Percentiles rank a stretch among this genome's conserved stretches.
These are phyloP conservation scores for Psilopsiagon aurifrons DNA, from an alignment of 2,113 vertebrate species.

Conservation along the genomic window DNA sequence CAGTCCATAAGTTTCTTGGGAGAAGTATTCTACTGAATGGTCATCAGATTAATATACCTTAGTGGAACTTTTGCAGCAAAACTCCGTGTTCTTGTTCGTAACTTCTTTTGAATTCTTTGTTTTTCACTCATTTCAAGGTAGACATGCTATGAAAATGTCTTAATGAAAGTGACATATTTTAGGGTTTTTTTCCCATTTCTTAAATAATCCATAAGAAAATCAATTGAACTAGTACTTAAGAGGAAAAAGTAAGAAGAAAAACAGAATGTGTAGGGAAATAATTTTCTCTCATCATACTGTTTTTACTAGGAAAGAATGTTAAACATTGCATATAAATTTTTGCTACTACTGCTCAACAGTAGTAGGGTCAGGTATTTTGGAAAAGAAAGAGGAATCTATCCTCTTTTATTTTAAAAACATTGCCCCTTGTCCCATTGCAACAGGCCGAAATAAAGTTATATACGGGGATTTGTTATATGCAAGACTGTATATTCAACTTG, in stretches of 20 bases:
- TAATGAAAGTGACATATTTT: neutral
- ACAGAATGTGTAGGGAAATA: neutral
- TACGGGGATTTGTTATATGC: neutral
- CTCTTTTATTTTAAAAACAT: neutral
- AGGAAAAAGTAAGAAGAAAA: neutral
- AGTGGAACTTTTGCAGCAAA: neutral
- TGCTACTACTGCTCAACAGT: neutral
- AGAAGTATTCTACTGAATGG: neutral
- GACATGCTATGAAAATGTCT: neutral
- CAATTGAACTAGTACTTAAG: neutral
- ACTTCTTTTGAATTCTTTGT: neutral
- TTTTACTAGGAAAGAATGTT: neutral
- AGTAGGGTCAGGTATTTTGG: neutral
- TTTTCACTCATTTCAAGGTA: neutral
- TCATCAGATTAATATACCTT: neutral
- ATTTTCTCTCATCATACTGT: neutral
- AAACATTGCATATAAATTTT: neutral
- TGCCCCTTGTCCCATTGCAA: neutral
- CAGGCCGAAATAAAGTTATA: neutral
- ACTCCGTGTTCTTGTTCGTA: neutral
- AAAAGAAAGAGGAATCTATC: neutral
- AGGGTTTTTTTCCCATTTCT: neutral
- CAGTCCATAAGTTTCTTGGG: rapidly evolving
- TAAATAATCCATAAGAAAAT: neutral
- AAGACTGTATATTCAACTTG: neutral